These are phyloP conservation scores for Cephalopholis sonnerati DNA, from an alignment of 2,113 vertebrate species.

Conservation along the genomic window DNA sequence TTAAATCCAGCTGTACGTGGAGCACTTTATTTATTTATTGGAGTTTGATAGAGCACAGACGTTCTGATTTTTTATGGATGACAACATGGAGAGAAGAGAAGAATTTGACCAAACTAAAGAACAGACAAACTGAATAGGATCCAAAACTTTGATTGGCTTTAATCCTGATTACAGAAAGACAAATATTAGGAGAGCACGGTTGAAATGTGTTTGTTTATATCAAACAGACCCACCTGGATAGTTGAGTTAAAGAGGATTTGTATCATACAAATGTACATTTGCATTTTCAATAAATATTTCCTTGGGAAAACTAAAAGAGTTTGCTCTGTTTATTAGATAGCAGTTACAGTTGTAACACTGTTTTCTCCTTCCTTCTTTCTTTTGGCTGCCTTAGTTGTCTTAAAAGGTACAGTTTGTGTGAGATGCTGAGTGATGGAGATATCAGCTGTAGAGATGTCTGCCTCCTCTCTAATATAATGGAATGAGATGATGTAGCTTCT, in stretches of 20 bases:
- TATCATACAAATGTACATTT: slow-evolving; percentile 83
- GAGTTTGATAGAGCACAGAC: slow-evolving; percentile 67
- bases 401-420: background rate
- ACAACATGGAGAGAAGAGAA: slow-evolving; percentile 18
- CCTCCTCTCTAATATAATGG: no score
- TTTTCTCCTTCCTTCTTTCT: background rate
- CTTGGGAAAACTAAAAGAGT: slow-evolving; percentile 27
- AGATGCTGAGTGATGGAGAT: no score
- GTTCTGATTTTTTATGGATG: slow-evolving; percentile 37
- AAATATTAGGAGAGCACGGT: background rate
- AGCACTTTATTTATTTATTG: slow-evolving; percentile 88
- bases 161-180: background rate
- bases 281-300: slow-evolving; percentile 84
- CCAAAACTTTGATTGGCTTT: slow-evolving; percentile 21
- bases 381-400: background rate
- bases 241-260: slow-evolving; percentile 63
- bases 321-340: slow-evolving; percentile 6
- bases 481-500: no score
- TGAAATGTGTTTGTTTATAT: slow-evolving; percentile 23
- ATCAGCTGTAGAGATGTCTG: no score
- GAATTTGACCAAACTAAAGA: background rate
- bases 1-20: slow-evolving; percentile 74
- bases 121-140: background rate
- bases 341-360: background rate
- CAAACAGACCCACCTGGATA: slow-evolving; percentile 39